Evolutionary conservation across 2,113 vertebrate genomes (phyloP), one percentile per base, ranked within the genome.

Genomic region (Microtus oregoni): DNA sequence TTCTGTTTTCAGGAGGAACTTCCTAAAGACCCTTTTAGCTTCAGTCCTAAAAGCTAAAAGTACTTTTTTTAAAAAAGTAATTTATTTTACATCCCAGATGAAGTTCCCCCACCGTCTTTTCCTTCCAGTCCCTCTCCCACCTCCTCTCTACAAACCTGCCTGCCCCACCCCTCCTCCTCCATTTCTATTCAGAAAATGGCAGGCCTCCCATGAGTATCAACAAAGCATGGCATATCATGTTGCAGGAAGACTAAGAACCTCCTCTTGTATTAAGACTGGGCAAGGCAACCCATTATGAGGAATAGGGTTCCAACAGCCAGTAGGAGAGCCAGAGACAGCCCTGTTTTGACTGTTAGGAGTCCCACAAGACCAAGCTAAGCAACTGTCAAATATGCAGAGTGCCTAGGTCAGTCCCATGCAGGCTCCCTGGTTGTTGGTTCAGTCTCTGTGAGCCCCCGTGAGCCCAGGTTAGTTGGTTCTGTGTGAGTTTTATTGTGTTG

Each of bases 41-140:
- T 79, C 35, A 89, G 50, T 38, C 58, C 75, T 93, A 79, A 92
- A 68, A 94, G 75, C 7, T 96, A 82, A 86, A 95, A 88, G 91
- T 83, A 68, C n/a, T 38, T 72, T 0, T 72, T n/a, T 70, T n/a
- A 3, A 68, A 72, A 7, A 72, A n/a, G 38, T 10, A 20, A 72
- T 35, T 70, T 35, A 72, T 73, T 73, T 73, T 11, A 73, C n/a
- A 22, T 38, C 17, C 35, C 19, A 73, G 70, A n/a, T 4, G 6
- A 8, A 73, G 19, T 73, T n/a, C 8, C 68, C 68, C 68, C 35
- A 8, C 32, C 15, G 3, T 35, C 68, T 35, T 72, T 17, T 72
- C 7, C 68, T 72, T 8, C 68, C 15, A 72, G 7, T 0, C n/a
- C n/a, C n/a, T 68, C 28, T 14, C 13, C 30, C 28, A 68, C 8